Conservation (phyloP, 1,140 invertebrate genomes). For the Condylostylus longicornis region DNA sequence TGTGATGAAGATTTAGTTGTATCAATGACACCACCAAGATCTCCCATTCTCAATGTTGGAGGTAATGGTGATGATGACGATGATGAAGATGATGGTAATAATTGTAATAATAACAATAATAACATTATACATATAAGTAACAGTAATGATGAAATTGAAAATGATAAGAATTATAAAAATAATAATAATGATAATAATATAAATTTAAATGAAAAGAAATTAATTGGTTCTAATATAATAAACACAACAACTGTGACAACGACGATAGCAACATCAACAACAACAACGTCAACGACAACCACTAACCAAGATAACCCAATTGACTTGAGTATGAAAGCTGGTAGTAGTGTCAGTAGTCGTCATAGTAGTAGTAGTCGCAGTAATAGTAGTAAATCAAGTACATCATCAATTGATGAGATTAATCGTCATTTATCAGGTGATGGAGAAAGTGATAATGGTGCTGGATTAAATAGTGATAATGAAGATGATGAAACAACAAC, state of each 20-base stretch:
- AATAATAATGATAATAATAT: no score
- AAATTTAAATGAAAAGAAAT: no score
- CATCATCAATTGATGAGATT: constrained; percentile 1
- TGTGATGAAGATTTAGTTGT: constrained; percentile 26
- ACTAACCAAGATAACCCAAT: constrained; percentile 62
- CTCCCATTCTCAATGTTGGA: constrained; percentile 15
- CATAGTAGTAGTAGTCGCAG: constrained; percentile 12
- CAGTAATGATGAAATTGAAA: no score
- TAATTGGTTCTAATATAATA: no score
- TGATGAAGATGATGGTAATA: no score
- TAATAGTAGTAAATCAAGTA: background rate
- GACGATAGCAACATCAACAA: background rate
- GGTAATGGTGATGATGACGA: no score
- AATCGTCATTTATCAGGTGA: constrained; percentile 1
- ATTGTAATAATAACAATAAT: no score
- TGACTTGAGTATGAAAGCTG: constrained; percentile 56
- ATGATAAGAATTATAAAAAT: no score
- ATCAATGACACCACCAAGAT: constrained; percentile 29
- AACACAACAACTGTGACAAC: constrained; percentile 2
- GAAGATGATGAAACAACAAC: constrained; percentile 15
- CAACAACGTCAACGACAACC: constrained; percentile 44
- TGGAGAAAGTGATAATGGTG: constrained; percentile 34
- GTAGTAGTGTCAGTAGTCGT: constrained; percentile 35
- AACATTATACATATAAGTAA: no score
- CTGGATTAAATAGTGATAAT: constrained; percentile 11